These are phyloP conservation scores for Drosophila greeni DNA, from an alignment of 2,888 invertebrate genomes.

Conservation along the genomic window DNA sequence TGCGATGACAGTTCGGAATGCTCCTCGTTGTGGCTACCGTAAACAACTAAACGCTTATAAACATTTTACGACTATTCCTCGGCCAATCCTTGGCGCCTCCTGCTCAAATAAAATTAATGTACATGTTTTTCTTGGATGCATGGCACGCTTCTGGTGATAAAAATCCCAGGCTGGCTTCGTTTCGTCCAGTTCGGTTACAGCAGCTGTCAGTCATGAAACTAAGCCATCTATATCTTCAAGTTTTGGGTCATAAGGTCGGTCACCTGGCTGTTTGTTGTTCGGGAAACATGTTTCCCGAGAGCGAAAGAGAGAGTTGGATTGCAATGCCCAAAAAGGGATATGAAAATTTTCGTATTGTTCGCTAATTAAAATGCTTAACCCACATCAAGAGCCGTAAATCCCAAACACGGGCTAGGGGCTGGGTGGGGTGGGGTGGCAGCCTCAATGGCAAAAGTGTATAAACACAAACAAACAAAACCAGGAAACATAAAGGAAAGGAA, in stretches of 20 bases:
- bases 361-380: constrained; percentile 74
- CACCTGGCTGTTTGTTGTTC: constrained; percentile 21
- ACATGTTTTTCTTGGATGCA: constrained; percentile 5
- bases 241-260: constrained; percentile 36
- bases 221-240: constrained; percentile 35
- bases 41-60: constrained; percentile 48
- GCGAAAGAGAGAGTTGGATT: constrained; percentile 1
- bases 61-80: constrained; percentile 34
- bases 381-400: constrained; percentile 65
- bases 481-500: constrained; percentile 12
- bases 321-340: constrained; percentile 9
- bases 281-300: constrained; percentile 17
- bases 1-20: constrained; percentile 25
- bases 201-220: constrained; percentile 41
- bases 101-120: constrained; percentile 33
- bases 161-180: constrained; percentile 16
- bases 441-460: constrained; percentile 36
- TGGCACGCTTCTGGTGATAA: constrained; percentile 45
- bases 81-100: constrained; percentile 32
- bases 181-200: constrained; percentile 24
- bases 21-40: constrained; percentile 45
- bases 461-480: constrained; percentile 42
- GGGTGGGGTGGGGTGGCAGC: constrained; percentile 5
- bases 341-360: constrained; percentile 49
- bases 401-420: constrained; percentile 20